Base-by-base conservation (phyloP, 1,140 invertebrate genomes). In the Rhagoletis zephyria region DNA sequence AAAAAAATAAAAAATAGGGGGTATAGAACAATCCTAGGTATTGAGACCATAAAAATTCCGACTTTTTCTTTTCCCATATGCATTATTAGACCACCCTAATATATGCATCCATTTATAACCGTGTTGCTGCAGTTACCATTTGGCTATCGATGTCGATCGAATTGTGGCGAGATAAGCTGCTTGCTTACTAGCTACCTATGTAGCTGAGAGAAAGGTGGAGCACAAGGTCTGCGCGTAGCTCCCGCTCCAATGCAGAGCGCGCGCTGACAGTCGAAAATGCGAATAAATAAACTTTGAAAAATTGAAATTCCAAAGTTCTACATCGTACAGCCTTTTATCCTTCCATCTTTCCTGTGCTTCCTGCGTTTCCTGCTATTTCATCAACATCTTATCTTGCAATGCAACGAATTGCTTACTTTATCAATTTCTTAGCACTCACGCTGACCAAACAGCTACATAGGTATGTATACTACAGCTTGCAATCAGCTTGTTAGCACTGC, bases 391-490 rank as follows among this genome's bases (percentile, higher is more conserved):
- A 77, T 77, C 74, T 77, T 19, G 48, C 74, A 51, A 19, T 12
- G n/a, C 48, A 77, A 77, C 74, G 12, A 7, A 40, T 56, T 51
- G 16, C 45, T 63, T 77, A 51, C 45, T 56, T 77, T 77, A 77
- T 77, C 74, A 51, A 51, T 77, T 51, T 77, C 45, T 51, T 30
- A 16, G 40, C 7, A 48, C n/a, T 51, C 48, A 63, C 12, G 12
- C 61, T 4, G 12, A 7, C 7, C 61, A 63, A 14, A 63, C 61
- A n/a, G 7, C 61, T 14, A 4, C n/a, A 14, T 7, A n/a, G n/a
- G n/a, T n/a, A 7, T 14, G 61, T 10, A 56, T 63, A 63, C 61
- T 12, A 7, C 40, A 74, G 40, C 4, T 74, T 48, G 10, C 14
- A 19, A 16, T 6, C 48, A 30, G 48, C 74, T 77, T 56, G 74